Conservation (phyloP, 1,140 invertebrate species). For the Phymorhynchus buccinoides region DNA sequence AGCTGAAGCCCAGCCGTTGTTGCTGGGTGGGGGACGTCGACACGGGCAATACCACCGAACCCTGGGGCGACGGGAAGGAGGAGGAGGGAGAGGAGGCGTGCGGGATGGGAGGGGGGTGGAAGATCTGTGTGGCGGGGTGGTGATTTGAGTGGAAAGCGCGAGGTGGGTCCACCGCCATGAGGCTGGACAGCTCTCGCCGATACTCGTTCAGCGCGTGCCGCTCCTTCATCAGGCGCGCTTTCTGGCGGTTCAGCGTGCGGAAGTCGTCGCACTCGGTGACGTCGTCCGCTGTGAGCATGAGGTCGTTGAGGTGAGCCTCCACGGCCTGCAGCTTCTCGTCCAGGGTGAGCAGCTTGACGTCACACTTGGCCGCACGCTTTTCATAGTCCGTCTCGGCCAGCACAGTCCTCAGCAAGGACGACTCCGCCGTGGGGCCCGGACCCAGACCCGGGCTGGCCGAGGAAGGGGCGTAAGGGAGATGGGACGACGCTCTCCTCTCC, state of each 20-base stretch:
- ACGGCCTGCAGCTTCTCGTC: constrained; percentile 52
- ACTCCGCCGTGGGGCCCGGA: not conserved
- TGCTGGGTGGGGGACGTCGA: not conserved
- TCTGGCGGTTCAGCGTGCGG: constrained; percentile 45
- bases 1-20: constrained; percentile 19
- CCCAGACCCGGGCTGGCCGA: not conserved
- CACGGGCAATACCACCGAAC: not conserved
- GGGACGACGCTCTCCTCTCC: not conserved
- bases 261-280: constrained; percentile 55
- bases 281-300: constrained; percentile 47
- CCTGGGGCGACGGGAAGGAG: not conserved
- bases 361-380: constrained; percentile 50
- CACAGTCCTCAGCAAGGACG: constrained; percentile 40
- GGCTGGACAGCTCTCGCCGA: constrained; percentile 38
- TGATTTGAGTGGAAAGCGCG: too few relatives aligned
- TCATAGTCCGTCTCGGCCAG: constrained; percentile 49
- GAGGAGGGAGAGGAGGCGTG: not conserved
- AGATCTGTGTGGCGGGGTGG: not conserved
- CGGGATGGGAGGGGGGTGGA: not conserved
- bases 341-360: constrained; percentile 46
- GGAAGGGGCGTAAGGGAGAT: not conserved
- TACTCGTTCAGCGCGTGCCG: constrained; percentile 52
- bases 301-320: constrained; percentile 48
- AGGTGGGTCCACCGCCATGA: constrained; percentile 6
- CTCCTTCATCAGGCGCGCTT: constrained; percentile 50